These are phyloP conservation scores for Tyria jacobaeae DNA, from an alignment of 2,888 invertebrate genomes.

Conservation along the genomic window DNA sequence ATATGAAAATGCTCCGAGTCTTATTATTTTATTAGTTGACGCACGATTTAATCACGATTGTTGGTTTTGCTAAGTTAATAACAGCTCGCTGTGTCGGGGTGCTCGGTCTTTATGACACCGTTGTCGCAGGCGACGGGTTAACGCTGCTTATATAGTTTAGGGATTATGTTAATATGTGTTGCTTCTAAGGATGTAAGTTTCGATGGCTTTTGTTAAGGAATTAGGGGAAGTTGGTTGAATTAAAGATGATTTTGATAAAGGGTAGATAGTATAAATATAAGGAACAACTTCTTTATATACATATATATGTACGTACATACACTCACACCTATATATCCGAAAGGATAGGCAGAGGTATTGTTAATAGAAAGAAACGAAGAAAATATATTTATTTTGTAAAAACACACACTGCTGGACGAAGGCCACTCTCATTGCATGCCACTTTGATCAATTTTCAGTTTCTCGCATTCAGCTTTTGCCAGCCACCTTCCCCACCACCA, in stretches of 20 bases:
- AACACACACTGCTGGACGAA: too few relatives aligned
- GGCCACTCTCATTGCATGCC: too few relatives aligned
- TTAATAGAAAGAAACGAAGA: too few relatives aligned
- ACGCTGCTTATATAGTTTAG: conserved; percentile 34
- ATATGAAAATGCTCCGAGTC: conserved; percentile 66
- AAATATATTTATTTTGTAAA: too few relatives aligned
- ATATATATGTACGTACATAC: background rate
- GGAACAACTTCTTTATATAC: background rate
- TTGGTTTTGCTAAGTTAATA: conserved; percentile 86
- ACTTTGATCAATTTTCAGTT: too few relatives aligned
- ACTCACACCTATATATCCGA: too few relatives aligned
- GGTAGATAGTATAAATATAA: background rate
- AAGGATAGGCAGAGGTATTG: too few relatives aligned
- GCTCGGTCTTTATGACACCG: conserved; percentile 20
- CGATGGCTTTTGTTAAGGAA: background rate
- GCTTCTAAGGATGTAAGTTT: conserved; percentile 1
- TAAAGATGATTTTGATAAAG: background rate
- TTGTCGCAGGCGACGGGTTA: conserved; percentile 36
- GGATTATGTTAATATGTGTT: conserved; percentile 26
- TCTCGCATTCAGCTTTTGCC: too few relatives aligned
- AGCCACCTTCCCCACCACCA: too few relatives aligned
- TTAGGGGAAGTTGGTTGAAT: conserved; percentile 5
- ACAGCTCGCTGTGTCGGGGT: conserved; percentile 62
- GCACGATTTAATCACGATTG: conserved; percentile 87
- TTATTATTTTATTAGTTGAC: conserved; percentile 86